These are phyloP conservation scores for Chymomyza fuscimana DNA, from an alignment of 2,888 invertebrate genomes.

Conservation along the genomic window DNA sequence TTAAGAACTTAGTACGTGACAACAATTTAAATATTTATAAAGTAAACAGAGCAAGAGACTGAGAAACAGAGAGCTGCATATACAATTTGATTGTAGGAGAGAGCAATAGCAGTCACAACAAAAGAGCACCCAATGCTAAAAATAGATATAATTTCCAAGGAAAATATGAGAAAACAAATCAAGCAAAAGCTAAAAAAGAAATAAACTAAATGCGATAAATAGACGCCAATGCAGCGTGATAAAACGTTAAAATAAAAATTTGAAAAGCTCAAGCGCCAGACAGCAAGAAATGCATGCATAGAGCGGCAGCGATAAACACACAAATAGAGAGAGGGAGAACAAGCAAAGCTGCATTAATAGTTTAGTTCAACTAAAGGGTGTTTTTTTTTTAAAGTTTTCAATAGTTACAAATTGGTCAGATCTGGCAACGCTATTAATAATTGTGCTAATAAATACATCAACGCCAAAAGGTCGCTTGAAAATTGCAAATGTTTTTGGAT, in stretches of 20 bases:
- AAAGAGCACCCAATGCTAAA: conserved; percentile 39
- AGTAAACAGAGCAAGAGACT: conserved; percentile 53
- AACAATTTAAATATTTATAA: conserved; percentile 73
- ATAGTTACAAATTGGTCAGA: no score
- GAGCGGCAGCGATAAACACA: conserved; percentile 9
- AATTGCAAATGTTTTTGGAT: no score
- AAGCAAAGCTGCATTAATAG: conserved; percentile 31
- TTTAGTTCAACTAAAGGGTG: not conserved
- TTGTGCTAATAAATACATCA: no score
- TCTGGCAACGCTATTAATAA: no score
- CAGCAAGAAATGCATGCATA: conserved; percentile 24
- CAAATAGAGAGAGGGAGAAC: conserved; percentile 19
- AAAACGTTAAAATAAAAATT: conserved; percentile 62
- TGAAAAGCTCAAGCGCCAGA: conserved; percentile 18
- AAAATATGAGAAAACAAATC: conserved; percentile 62
- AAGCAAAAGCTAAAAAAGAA: conserved; percentile 46
- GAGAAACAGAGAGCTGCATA: not conserved
- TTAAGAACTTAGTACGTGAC: conserved; percentile 73
- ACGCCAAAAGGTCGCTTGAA: no score
- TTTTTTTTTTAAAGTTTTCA: no score
- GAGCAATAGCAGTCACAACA: not conserved
- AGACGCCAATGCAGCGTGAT: conserved; percentile 50
- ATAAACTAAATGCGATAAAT: conserved; percentile 46
- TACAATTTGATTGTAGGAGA: conserved; percentile 11
- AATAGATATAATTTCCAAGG: conserved; percentile 62